Conservation (phyloP, 2,797 vertebrate genomes). For the Darevskia mixta region DNA sequence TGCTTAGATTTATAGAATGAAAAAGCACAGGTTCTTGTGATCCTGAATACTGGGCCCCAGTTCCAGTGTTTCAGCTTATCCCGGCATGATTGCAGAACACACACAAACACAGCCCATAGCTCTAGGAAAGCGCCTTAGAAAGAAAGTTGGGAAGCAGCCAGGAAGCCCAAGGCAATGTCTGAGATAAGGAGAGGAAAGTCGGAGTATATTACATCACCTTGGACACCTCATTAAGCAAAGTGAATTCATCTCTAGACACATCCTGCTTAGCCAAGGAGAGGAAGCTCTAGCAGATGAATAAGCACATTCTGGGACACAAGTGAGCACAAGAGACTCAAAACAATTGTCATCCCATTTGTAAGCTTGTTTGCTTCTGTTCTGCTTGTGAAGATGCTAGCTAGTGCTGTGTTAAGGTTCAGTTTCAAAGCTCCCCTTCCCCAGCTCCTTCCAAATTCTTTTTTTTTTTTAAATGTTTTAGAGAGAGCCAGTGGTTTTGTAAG, state of each 20-base stretch:
- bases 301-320: constrained; percentile 43
- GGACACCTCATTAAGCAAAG: constrained; percentile 34
- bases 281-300: constrained; percentile 33
- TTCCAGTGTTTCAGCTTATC: not conserved
- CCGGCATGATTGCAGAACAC: not conserved
- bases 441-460: not conserved
- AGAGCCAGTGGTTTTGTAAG: not conserved
- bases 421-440: not conserved
- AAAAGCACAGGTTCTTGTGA: too few species aligned
- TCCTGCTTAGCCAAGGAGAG: constrained; percentile 36
- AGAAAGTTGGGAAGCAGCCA: not conserved
- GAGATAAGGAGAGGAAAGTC: not conserved
- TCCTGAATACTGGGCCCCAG: too few species aligned
- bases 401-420: not conserved
- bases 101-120: not conserved
- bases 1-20: not conserved
- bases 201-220: constrained; percentile 26
- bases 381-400: not conserved
- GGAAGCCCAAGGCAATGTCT: constrained; percentile 30
- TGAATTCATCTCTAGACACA: rapidly evolving
- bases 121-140: not conserved
- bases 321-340: constrained; percentile 15
- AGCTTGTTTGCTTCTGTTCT: constrained; percentile 3
- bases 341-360: constrained; percentile 38
- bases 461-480: not conserved